Evolutionary conservation across 2,113 vertebrate species (phyloP), one percentile per base, ranked within the genome.

Genomic region (Sylvia atricapilla): DNA sequence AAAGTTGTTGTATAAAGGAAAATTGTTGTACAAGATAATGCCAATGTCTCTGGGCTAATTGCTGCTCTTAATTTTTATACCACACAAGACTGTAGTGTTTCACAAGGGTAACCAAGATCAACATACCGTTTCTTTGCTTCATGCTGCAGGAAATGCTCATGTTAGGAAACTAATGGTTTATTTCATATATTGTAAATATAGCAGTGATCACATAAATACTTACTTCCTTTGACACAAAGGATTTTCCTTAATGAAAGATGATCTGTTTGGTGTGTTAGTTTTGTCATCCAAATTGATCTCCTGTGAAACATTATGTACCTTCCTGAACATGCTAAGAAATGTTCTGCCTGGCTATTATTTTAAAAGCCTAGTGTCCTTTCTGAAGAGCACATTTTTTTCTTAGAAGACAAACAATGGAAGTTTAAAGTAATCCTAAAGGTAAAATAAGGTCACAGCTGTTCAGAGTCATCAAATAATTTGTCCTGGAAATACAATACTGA

Each of bases 401-500:
- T 15, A 74, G 44, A 67, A 78, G 44, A 60, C 47, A 90, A 74
- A 60, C 28, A 72, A 23, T 33, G 22, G 15, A 66, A 91, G 15
- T 23, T 28, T 67, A 84, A 80, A 79, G 43, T 77, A 62, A 84
- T 47, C 55, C 35, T 67, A 81, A 88, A 96, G 39, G 64, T 92
- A 92, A 88, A 90, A 59, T 63, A 66, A 92, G 75, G 85, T 83
- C 80, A 92, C 76, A 93, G 68, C 20, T 49, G 10, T 86, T 89
- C 56, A 94, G 53, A 79, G 28, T 39, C n/a, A 67, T 81, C 62
- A 90, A 17, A 77, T 91, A 74, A 75, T 89, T 94, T 93, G 47
- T 73, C 50, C 76, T 50, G 53, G 64, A 68, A 87, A 92, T 95
- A 92, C 27, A 69, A 80, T 55, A 82, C 62, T 86, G 80, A 11